Conservation (phyloP, 1,140 invertebrate species). For the Pseudomyrmex concolor region DNA sequence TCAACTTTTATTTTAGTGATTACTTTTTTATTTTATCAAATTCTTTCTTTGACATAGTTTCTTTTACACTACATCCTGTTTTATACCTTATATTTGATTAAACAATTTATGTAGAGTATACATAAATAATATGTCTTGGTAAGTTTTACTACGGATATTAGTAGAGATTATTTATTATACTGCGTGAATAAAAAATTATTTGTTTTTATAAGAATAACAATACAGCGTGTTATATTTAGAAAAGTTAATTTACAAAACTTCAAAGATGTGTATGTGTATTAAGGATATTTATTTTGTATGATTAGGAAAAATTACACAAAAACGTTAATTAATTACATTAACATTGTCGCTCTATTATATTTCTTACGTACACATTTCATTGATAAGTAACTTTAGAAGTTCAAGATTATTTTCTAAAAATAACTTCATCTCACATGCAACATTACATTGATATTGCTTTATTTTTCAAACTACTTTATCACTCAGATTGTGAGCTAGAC, state of each 20-base stretch:
- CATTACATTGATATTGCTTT: slow-evolving; percentile 54
- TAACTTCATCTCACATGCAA: slow-evolving; percentile 58
- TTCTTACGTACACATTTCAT: slow-evolving; percentile 47
- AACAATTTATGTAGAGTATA: slow-evolving; percentile 29
- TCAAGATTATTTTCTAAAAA: slow-evolving; percentile 74
- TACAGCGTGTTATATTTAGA: background rate
- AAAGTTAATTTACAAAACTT: background rate
- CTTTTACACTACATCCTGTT: slow-evolving; percentile 29
- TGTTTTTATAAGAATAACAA: background rate
- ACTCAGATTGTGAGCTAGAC: slow-evolving; percentile 45
- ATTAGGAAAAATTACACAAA: too few species aligned
- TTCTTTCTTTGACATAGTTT: slow-evolving; percentile 33
- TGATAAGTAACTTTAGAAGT: slow-evolving; percentile 65
- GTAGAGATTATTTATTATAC: slow-evolving; percentile 10
- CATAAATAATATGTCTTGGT: slow-evolving; percentile 72
- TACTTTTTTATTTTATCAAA: slow-evolving; percentile 34
- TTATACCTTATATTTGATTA: slow-evolving; percentile 1
- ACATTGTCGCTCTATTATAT: background rate
- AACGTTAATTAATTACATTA: too few species aligned
- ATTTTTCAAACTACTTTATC: slow-evolving; percentile 53
- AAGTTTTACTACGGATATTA: slow-evolving; percentile 54
- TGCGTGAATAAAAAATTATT: background rate
- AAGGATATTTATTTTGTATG: background rate
- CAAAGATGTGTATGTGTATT: slow-evolving; percentile 4
- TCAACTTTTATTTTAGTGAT: too few species aligned